Evolutionary conservation across 1,140 invertebrate genomes (phyloP).

Genomic region (Heliothis virescens): DNA sequence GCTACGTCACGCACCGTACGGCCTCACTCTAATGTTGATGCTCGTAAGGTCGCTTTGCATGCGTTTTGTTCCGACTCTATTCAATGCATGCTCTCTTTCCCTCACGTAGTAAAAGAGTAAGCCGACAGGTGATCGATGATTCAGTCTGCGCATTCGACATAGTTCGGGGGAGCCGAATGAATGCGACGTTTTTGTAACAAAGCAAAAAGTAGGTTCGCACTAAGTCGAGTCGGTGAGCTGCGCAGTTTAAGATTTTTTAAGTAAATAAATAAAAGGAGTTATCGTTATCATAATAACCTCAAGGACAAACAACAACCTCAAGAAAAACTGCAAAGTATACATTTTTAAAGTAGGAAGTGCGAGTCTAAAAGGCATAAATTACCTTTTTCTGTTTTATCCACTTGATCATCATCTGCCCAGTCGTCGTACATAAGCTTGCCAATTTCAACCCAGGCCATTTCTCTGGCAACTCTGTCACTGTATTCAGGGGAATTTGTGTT

Average conservation of each 20-base stretch:
- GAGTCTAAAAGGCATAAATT: neutral
- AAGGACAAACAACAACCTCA: no score
- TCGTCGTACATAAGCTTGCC: constrained; percentile 10
- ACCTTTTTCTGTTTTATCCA: constrained; percentile 8
- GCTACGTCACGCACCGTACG: no score
- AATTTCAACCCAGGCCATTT: constrained; percentile 24
- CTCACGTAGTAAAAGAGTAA: neutral
- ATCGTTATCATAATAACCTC: no score
- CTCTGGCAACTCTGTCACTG: constrained; percentile 5
- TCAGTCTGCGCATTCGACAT: neutral
- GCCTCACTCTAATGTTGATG: no score
- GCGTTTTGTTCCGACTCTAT: neutral
- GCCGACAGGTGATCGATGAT: neutral
- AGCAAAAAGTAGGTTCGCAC: neutral
- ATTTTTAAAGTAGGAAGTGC: no score
- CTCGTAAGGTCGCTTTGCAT: neutral
- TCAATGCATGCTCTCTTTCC: neutral
- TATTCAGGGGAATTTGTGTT: neutral
- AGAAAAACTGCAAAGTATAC: no score
- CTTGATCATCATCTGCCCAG: neutral
- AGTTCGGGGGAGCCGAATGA: neutral
- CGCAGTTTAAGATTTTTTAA: no score
- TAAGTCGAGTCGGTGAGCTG: neutral
- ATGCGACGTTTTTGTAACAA: neutral
- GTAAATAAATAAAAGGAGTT: no score